phyloP scores from a whole-genome alignment of 2,888 invertebrate species.

The Caenorhabditis panamensis region DNA sequence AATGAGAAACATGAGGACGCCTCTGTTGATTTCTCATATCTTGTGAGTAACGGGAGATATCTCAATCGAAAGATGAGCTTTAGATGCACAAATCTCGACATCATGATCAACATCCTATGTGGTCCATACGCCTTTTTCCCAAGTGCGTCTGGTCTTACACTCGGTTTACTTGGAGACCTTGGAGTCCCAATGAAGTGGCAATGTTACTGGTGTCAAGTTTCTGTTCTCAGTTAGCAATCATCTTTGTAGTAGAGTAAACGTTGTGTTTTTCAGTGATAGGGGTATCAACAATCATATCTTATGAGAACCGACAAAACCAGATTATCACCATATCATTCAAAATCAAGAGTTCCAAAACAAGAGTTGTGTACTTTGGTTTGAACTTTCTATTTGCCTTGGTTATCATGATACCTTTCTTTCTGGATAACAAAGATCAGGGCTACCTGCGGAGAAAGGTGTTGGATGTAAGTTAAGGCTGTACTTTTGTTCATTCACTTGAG shows the following conservation, averaged over 20 bases:
- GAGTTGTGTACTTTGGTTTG: background rate
- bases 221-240: background rate
- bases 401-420: constrained; percentile 16
- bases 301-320: constrained; percentile 26
- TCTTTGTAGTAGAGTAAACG: too few species aligned
- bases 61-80: too few species aligned
- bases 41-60: background rate
- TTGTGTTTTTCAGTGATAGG: constrained; percentile 29
- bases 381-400: constrained; percentile 17
- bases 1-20: constrained; percentile 28
- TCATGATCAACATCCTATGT: constrained; percentile 3
- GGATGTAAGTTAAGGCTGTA: constrained; percentile 9
- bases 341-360: background rate
- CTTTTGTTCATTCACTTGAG: background rate
- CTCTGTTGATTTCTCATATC: constrained; percentile 10
- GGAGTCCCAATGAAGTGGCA: constrained; percentile 3
- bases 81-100: constrained; percentile 24
- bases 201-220: background rate
- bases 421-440: constrained; percentile 12
- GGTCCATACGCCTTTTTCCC: constrained; percentile 21
- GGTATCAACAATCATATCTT: constrained; percentile 3
- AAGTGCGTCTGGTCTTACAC: constrained; percentile 7
- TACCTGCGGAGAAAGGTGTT: constrained; percentile 14
- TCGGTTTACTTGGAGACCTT: background rate
- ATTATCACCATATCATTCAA: constrained; percentile 10